These are phyloP conservation scores for Neogale vison DNA, from an alignment of 2,113 vertebrate species.

Conservation along the genomic window DNA sequence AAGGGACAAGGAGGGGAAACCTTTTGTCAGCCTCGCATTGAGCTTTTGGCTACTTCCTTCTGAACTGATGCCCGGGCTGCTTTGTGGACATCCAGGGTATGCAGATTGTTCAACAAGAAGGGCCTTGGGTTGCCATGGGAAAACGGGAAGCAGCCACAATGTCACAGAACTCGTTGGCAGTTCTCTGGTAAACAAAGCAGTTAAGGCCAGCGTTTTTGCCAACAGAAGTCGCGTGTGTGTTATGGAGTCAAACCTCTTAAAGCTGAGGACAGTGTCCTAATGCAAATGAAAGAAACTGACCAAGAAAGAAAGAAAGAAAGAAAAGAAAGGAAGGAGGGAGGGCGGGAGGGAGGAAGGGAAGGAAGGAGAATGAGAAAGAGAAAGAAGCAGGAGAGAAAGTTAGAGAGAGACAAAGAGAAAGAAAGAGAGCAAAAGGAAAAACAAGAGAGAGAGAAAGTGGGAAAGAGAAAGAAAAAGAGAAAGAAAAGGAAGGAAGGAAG, in stretches of 20 bases:
- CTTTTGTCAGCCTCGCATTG: constrained; percentile 92
- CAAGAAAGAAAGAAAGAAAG: constrained; percentile 23
- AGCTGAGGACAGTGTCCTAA: background rate
- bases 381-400: too few relatives aligned
- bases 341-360: background rate
- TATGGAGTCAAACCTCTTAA: background rate
- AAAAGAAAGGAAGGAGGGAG: too few relatives aligned
- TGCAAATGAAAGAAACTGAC: constrained; percentile 16
- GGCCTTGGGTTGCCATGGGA: constrained; percentile 94
- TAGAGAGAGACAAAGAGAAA: fast-evolving
- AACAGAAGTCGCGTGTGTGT: constrained; percentile 84
- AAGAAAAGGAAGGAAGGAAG: too few relatives aligned
- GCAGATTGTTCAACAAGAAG: constrained; percentile 91
- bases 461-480: too few relatives aligned
- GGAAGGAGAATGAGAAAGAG: background rate
- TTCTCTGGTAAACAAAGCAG: constrained; percentile 92
- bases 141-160: constrained; percentile 91
- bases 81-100: constrained; percentile 93
- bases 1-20: constrained; percentile 93
- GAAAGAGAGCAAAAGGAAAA: background rate
- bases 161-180: constrained; percentile 93
- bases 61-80: constrained; percentile 94
- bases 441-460: fast-evolving
- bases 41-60: constrained; percentile 93
- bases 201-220: constrained; percentile 93